These are phyloP conservation scores for Corydoras maculifer DNA, from an alignment of 2,113 vertebrate genomes.

Conservation along the genomic window DNA sequence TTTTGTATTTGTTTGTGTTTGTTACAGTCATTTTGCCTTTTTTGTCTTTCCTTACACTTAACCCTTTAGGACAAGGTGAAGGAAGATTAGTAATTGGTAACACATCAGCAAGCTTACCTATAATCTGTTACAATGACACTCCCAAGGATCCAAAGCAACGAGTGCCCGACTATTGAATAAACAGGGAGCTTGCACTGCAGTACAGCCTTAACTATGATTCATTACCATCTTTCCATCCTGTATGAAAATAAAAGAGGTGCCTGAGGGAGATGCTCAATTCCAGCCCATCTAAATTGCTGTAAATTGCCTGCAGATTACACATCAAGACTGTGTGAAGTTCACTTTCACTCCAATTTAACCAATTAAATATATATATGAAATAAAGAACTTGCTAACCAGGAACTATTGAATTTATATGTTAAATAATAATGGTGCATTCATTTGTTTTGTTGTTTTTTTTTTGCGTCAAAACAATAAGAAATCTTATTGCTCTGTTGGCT, in stretches of 20 bases:
- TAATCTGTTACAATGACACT: slow-evolving; percentile 61
- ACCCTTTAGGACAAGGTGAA: background rate
- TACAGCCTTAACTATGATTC: slow-evolving; percentile 68
- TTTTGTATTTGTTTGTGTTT: slow-evolving; percentile 35
- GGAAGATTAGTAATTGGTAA: slow-evolving; percentile 27
- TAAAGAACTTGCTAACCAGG: slow-evolving; percentile 27
- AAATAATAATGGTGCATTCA: slow-evolving; percentile 38
- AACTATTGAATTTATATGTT: slow-evolving; percentile 36
- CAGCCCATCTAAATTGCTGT: slow-evolving; percentile 55
- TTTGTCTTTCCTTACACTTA: slow-evolving; percentile 12
- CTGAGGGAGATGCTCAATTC: slow-evolving; percentile 52
- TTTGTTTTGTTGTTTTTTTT: slow-evolving; percentile 1
- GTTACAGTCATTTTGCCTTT: background rate
- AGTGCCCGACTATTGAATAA: slow-evolving; percentile 67
- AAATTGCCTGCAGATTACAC: slow-evolving; percentile 58
- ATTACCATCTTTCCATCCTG: slow-evolving; percentile 64
- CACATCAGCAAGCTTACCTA: slow-evolving; percentile 40
- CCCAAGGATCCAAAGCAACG: slow-evolving; percentile 61
- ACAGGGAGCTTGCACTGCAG: slow-evolving; percentile 64
- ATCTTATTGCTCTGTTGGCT: no score
- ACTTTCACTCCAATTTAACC: slow-evolving; percentile 42
- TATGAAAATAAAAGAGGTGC: slow-evolving; percentile 67
- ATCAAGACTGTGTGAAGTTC: slow-evolving; percentile 51
- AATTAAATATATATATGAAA: slow-evolving; percentile 63
- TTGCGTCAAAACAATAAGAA: no score